Evolutionary conservation across 2,113 vertebrate species (phyloP).

Genomic region (Maylandia zebra): DNA sequence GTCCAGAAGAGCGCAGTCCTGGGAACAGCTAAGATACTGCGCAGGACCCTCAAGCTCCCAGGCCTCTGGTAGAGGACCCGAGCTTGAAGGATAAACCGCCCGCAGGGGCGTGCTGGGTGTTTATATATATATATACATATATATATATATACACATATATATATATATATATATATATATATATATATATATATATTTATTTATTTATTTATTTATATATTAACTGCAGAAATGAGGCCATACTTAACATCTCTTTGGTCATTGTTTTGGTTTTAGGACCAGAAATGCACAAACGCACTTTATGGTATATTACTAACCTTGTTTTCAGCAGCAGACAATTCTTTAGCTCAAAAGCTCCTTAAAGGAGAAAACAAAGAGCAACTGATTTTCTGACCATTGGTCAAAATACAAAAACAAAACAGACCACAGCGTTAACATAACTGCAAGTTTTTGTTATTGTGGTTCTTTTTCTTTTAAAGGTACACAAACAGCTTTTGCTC

Average conservation of each 20-base stretch:
- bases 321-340: not conserved
- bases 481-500: not conserved
- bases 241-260: not conserved
- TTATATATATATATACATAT: no score
- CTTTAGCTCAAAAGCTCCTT: not conserved
- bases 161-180: no score
- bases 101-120: no score
- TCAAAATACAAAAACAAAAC: not conserved
- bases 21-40: no score
- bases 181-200: no score
- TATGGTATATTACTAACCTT: not conserved
- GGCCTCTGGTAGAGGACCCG: no score
- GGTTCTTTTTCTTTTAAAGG: not conserved
- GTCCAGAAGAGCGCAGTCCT: no score
- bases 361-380: not conserved
- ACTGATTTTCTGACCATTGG: not conserved
- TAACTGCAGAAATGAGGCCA: not conserved
- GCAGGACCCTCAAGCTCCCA: no score
- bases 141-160: no score
- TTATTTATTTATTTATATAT: not conserved
- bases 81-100: no score
- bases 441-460: not conserved
- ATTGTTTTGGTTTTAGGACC: not conserved
- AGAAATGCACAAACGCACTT: rapidly evolving
- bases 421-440: not conserved